Base-by-base conservation (phyloP, 2,113 vertebrate genomes). In the Centropristis striata region DNA sequence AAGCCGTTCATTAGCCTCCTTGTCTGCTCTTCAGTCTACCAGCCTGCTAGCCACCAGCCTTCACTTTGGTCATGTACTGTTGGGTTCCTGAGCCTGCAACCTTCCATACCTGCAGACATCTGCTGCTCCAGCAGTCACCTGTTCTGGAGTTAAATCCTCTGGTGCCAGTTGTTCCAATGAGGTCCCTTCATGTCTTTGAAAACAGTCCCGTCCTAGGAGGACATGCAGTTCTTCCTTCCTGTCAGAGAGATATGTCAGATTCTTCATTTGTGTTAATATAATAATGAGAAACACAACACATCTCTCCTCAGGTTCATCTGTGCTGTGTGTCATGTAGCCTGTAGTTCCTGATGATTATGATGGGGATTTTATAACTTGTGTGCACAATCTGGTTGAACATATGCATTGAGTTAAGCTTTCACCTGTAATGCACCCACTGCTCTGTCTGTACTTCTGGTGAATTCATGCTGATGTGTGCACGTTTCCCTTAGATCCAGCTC, bases 381-480 rank as follows among this genome's bases (percentile, higher is more conserved):
- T 4, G 5, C 41, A 25, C 61, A 66, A 8, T 69, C 20, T 41
- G 57, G 23, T 21, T 70, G 20, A 23, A 51, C 39, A 65, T 37
- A 49, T 78, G 60, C 44, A 13, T 21, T 20, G 25, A 51, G 21
- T 59, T 50, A 15, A 39, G 27, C 18, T 2, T 20, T 58, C 39
- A 63, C 64, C 65, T 32, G 32, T 46, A 36, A 42, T 32, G 4
- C 21, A 65, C 39, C 39, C 37, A 28, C 23, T 42, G 39, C 41
- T 21, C 53, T 39, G 15, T 18, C 18, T 55, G 25, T 55, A 21
- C 72, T 27, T 20, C 9, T 13, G 15, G 25, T n/a, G 15, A 21
- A 25, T 75, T 49, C 49, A 57, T 55, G 66, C 46, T 42, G 37
- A 71, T 66, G 32, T 44, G 20, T 27, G 67, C 18, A 32, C 5